A percentile compares a stretch with the other conserved stretches of the same genome.
Conservation (phyloP, 2,797 vertebrate genomes). For the Balearica regulorum region DNA sequence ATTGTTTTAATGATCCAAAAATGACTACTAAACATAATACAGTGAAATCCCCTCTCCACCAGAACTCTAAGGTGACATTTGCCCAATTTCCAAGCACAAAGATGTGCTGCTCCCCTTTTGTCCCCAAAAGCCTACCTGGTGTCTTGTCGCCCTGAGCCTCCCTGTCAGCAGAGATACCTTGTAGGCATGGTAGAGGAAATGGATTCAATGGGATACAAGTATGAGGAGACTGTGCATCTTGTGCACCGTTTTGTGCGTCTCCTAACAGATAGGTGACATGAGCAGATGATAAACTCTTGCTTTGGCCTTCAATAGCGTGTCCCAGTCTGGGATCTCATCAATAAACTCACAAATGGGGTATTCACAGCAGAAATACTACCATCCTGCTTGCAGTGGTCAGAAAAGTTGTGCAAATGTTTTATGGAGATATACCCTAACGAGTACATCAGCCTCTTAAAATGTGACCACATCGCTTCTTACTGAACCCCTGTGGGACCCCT, state of each 20-base stretch:
- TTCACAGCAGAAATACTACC: background rate
- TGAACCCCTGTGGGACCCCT: background rate
- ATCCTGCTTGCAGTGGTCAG: background rate
- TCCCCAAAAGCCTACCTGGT: background rate
- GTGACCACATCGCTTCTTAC: background rate
- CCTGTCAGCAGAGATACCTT: background rate
- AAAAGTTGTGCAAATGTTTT: background rate
- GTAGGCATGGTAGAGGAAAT: background rate
- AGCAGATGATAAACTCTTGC: background rate
- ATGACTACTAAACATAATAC: background rate
- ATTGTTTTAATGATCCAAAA: background rate
- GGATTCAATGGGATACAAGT: background rate
- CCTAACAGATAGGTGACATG: background rate
- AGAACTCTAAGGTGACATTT: background rate
- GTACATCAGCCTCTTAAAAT: background rate
- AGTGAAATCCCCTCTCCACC: background rate
- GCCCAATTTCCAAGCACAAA: background rate
- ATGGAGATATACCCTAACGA: background rate
- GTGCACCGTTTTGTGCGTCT: accelerated
- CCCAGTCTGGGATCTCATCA: background rate
- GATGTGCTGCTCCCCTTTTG: background rate
- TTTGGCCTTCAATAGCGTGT: background rate
- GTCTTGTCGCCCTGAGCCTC: background rate
- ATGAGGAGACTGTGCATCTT: background rate
- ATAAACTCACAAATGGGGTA: background rate